phyloP scores from a whole-genome alignment of 2,888 invertebrate species.

The Ophonus ardosiacus region DNA sequence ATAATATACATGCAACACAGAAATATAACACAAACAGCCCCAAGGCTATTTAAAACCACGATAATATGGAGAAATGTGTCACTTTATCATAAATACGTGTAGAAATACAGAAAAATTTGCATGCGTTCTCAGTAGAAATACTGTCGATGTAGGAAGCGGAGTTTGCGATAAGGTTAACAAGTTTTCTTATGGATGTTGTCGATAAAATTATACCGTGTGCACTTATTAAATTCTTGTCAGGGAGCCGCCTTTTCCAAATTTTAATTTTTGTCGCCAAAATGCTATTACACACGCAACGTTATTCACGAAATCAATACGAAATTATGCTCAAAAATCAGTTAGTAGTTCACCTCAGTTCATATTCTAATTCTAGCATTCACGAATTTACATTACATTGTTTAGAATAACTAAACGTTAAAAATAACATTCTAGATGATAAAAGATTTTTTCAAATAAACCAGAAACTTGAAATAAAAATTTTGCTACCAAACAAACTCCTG shows the following conservation, averaged over 20 bases:
- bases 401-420: no score
- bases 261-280: conserved; percentile 51
- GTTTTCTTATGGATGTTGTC: conserved; percentile 55
- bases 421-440: no score
- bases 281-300: conserved; percentile 29
- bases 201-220: conserved; percentile 54
- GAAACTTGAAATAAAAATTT: no score
- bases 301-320: conserved; percentile 19
- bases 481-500: no score
- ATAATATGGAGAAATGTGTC: background rate
- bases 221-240: conserved; percentile 50
- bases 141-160: conserved; percentile 12
- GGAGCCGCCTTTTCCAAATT: conserved; percentile 49
- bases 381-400: no score
- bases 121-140: background rate
- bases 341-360: background rate
- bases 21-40: background rate
- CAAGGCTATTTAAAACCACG: conserved; percentile 10
- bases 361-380: background rate
- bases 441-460: no score
- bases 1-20: background rate
- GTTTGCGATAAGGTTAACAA: conserved; percentile 54
- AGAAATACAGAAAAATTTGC: conserved; percentile 40
- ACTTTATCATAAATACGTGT: conserved; percentile 1
- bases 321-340: background rate